Percentiles rank a stretch among this genome's conserved stretches.
These are phyloP conservation scores for Hydrolagus colliei DNA, from an alignment of 2,797 vertebrate genomes.

Conservation along the genomic window DNA sequence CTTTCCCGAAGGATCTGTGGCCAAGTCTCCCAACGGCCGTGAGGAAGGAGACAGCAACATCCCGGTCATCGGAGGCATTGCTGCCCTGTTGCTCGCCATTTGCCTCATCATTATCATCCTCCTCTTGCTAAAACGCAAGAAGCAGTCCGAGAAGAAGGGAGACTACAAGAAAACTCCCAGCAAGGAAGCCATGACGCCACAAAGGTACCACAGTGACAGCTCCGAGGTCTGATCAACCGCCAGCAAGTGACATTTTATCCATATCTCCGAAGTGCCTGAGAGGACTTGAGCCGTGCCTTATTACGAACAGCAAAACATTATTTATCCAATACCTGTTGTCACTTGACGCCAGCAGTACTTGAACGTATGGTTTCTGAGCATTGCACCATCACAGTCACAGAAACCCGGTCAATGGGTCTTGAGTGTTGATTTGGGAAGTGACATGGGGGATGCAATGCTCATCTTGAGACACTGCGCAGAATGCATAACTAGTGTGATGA, in stretches of 20 bases:
- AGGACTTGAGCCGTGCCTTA: slow-evolving; percentile 45
- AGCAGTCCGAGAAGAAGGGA: slow-evolving; percentile 48
- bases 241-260: slow-evolving; percentile 35
- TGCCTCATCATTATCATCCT: slow-evolving; percentile 54
- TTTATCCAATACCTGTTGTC: slow-evolving; percentile 39
- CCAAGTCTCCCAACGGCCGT: slow-evolving; percentile 55
- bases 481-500: slow-evolving; percentile 26
- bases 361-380: slow-evolving; percentile 42
- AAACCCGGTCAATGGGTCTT: not conserved
- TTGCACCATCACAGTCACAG: not conserved
- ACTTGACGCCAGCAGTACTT: slow-evolving; percentile 50
- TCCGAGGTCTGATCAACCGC: slow-evolving; percentile 76
- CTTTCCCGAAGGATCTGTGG: slow-evolving; percentile 51
- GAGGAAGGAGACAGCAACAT: slow-evolving; percentile 48
- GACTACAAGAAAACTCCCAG: slow-evolving; percentile 54
- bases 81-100: slow-evolving; percentile 60
- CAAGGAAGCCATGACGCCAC: slow-evolving; percentile 68
- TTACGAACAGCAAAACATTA: slow-evolving; percentile 43
- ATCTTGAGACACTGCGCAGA: slow-evolving; percentile 39
- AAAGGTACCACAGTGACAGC: slow-evolving; percentile 59
- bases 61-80: slow-evolving; percentile 58
- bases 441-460: slow-evolving; percentile 35
- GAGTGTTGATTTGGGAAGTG: slow-evolving; percentile 34
- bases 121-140: slow-evolving; percentile 56
- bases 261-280: slow-evolving; percentile 60